phyloP scores from a whole-genome alignment of 2,113 vertebrate genomes.

The Martes martes region DNA sequence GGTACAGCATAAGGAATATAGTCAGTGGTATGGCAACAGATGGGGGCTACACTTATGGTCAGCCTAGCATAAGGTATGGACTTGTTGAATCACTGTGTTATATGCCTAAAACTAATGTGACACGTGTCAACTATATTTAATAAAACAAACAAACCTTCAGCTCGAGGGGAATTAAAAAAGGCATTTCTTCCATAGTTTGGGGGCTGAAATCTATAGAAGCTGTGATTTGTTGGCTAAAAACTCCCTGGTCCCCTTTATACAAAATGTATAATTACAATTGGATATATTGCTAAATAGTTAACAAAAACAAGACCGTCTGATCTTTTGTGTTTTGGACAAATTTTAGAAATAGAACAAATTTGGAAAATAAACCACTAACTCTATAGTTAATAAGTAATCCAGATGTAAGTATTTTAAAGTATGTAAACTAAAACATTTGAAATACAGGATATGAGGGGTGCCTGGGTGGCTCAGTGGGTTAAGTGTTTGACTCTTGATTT shows the following conservation, averaged over 20 bases:
- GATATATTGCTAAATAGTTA: neutral
- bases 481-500: neutral
- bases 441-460: neutral
- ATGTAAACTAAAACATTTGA: slow-evolving; percentile 9
- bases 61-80: neutral
- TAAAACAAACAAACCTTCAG: neutral
- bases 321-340: neutral
- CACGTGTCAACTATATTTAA: neutral
- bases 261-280: neutral
- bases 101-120: neutral
- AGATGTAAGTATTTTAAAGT: slow-evolving; percentile 5
- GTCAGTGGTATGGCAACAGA: neutral
- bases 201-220: neutral
- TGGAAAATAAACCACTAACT: neutral
- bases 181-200: neutral
- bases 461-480: neutral
- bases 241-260: neutral
- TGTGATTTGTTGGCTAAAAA: neutral
- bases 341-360: slow-evolving; percentile 36
- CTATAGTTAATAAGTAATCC: slow-evolving; percentile 14
- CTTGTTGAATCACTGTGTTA: neutral
- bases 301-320: slow-evolving; percentile 19
- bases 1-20: neutral
- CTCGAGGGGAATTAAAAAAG: neutral
- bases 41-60: neutral